Percentiles rank a stretch among this genome's conserved stretches.
These are phyloP conservation scores for Lycaena phlaeas DNA, from an alignment of 2,888 invertebrate genomes.

Conservation along the genomic window DNA sequence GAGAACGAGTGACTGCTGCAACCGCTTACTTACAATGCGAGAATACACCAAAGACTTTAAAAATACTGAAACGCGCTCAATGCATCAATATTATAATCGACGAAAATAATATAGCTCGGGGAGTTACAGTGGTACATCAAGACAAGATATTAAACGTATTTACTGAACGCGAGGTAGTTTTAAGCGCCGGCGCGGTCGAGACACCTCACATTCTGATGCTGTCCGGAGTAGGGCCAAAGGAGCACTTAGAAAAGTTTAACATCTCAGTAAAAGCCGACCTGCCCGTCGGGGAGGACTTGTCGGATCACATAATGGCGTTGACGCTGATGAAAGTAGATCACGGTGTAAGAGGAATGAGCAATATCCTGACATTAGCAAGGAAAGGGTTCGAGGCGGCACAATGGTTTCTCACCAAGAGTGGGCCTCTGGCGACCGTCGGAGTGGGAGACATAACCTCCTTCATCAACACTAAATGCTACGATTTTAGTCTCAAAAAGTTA, in stretches of 20 bases:
- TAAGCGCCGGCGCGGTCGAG: slow-evolving; percentile 42
- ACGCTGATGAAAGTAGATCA: slow-evolving; percentile 30
- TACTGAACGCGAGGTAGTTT: slow-evolving; percentile 37
- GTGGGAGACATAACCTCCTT: slow-evolving; percentile 36
- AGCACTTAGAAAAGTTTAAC: slow-evolving; percentile 29
- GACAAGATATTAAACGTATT: slow-evolving; percentile 23
- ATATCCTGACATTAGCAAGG: slow-evolving; percentile 14
- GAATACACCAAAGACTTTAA: slow-evolving; percentile 28
- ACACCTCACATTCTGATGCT: slow-evolving; percentile 44
- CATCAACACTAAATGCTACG: slow-evolving; percentile 38
- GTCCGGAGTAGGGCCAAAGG: slow-evolving; percentile 42
- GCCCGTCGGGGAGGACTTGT: slow-evolving; percentile 40
- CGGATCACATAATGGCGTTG: slow-evolving; percentile 36
- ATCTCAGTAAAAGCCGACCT: slow-evolving; percentile 32
- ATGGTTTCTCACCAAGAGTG: slow-evolving; percentile 23
- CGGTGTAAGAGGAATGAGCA: slow-evolving; percentile 10
- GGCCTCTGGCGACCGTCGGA: slow-evolving; percentile 37
- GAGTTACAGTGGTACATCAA: slow-evolving; percentile 28
- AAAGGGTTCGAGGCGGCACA: slow-evolving; percentile 19
- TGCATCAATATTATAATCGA: slow-evolving; percentile 40
- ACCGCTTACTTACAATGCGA: slow-evolving; percentile 32
- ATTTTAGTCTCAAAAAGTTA: slow-evolving; percentile 18
- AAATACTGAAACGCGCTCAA: slow-evolving; percentile 31
- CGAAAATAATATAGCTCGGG: slow-evolving; percentile 27
- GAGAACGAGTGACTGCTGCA: slow-evolving; percentile 40